Conservation (phyloP, 2,797 vertebrate species). For the Danio aesculapii region DNA sequence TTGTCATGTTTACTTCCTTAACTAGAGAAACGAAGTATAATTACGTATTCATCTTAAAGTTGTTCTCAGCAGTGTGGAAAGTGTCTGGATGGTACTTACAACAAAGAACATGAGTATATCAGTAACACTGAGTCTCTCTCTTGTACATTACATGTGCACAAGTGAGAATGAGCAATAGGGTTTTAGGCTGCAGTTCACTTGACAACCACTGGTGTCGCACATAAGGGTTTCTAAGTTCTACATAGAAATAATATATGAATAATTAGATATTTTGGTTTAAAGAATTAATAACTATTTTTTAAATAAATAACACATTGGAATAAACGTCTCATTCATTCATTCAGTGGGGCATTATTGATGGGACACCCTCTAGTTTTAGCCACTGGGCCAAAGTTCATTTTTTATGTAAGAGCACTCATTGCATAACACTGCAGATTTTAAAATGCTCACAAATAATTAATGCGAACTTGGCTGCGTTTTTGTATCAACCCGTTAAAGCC, state of each 20-base stretch:
- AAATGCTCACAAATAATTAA: constrained; percentile 84
- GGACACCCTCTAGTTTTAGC: constrained; percentile 68
- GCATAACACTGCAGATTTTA: constrained; percentile 82
- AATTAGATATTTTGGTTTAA: neutral
- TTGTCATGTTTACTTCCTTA: no score
- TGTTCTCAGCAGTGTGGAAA: no score
- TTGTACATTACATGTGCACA: no score
- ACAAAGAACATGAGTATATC: no score
- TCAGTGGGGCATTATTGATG: constrained; percentile 69
- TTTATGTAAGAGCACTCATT: constrained; percentile 84
- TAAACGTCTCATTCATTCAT: constrained; percentile 62
- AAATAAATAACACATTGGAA: neutral
- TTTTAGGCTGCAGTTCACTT: no score
- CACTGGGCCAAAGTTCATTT: constrained; percentile 83
- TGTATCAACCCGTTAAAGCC: constrained; percentile 63
- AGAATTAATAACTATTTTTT: neutral
- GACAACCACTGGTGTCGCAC: no score
- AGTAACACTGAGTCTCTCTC: no score
- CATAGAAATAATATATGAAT: neutral
- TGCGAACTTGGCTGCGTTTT: constrained; percentile 74
- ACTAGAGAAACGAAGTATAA: no score
- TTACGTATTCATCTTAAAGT: no score
- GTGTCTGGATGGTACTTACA: no score
- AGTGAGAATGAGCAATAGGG: no score
- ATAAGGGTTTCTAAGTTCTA: no score